Percentiles rank a stretch among this genome's conserved stretches.
phyloP scores from a whole-genome alignment of 1,140 invertebrate genomes.

The Pseudoatta argentina region DNA sequence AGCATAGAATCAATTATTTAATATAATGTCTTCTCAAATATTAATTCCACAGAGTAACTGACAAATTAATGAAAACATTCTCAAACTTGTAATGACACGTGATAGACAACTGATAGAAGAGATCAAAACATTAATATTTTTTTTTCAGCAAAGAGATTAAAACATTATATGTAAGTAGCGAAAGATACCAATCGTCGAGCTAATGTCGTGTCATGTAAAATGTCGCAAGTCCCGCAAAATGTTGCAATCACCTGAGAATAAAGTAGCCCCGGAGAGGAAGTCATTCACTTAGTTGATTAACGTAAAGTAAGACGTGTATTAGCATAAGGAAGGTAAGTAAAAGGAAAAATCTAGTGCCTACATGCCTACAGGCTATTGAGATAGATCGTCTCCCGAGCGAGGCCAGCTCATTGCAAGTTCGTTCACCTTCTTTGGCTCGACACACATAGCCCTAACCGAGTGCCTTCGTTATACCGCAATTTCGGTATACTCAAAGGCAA shows the following conservation, averaged over 20 bases:
- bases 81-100: neutral
- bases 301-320: slow-evolving; percentile 67
- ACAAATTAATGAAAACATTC: slow-evolving; percentile 5
- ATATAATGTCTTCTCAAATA: neutral
- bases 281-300: slow-evolving; percentile 73
- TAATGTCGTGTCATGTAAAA: slow-evolving; percentile 1
- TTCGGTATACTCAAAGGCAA: slow-evolving; percentile 60
- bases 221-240: slow-evolving; percentile 39
- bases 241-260: slow-evolving; percentile 25
- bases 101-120: neutral
- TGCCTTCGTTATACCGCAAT: slow-evolving; percentile 50
- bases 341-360: slow-evolving; percentile 59
- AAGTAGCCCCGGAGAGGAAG: slow-evolving; percentile 37
- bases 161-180: neutral
- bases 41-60: neutral
- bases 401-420: slow-evolving; percentile 66
- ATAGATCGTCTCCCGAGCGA: slow-evolving; percentile 51
- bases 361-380: slow-evolving; percentile 53
- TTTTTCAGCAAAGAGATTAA: no score
- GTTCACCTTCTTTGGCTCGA: slow-evolving; percentile 70
- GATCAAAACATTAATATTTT: no score
- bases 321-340: slow-evolving; percentile 66
- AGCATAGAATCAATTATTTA: neutral
- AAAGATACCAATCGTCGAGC: slow-evolving; percentile 9
- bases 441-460: slow-evolving; percentile 62